These are phyloP conservation scores for Prochilodus magdalenae DNA, from an alignment of 2,113 vertebrate species.

Conservation along the genomic window DNA sequence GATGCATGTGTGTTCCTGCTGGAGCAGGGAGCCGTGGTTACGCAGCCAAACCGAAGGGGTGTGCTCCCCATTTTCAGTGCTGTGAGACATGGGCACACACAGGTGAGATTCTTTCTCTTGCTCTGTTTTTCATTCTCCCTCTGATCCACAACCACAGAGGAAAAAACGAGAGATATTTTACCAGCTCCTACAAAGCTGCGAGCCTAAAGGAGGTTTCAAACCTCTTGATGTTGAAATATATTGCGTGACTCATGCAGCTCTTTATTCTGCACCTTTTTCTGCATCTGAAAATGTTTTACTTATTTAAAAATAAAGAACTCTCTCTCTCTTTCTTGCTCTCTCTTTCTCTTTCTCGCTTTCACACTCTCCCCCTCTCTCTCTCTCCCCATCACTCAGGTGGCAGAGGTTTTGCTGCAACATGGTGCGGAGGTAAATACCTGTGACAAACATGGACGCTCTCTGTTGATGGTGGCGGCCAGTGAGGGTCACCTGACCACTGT, in stretches of 20 bases:
- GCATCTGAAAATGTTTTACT: too few species aligned
- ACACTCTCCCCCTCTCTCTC: background rate
- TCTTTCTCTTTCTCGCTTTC: background rate
- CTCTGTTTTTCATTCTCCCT: too few species aligned
- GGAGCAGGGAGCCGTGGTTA: constrained; percentile 78
- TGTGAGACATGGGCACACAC: constrained; percentile 90
- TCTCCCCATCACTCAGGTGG: constrained; percentile 78
- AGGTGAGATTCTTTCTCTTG: constrained; percentile 76
- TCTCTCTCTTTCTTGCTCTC: too few species aligned
- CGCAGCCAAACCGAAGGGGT: constrained; percentile 84
- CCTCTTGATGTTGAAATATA: too few species aligned
- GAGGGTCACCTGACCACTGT: constrained; percentile 89
- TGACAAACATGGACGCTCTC: constrained; percentile 91
- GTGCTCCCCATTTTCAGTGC: constrained; percentile 85
- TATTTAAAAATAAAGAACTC: background rate
- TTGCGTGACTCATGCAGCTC: too few species aligned
- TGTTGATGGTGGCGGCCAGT: constrained; percentile 91
- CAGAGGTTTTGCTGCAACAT: constrained; percentile 83
- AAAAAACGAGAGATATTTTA: too few species aligned
- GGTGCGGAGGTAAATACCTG: constrained; percentile 84
- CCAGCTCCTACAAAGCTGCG: too few species aligned
- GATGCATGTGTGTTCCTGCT: constrained; percentile 86
- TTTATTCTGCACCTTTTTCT: too few species aligned
- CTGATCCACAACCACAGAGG: background rate
- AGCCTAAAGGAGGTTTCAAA: too few species aligned